Base-by-base conservation (phyloP, 2,113 vertebrate species). In the Himantopus leucocephalus region DNA sequence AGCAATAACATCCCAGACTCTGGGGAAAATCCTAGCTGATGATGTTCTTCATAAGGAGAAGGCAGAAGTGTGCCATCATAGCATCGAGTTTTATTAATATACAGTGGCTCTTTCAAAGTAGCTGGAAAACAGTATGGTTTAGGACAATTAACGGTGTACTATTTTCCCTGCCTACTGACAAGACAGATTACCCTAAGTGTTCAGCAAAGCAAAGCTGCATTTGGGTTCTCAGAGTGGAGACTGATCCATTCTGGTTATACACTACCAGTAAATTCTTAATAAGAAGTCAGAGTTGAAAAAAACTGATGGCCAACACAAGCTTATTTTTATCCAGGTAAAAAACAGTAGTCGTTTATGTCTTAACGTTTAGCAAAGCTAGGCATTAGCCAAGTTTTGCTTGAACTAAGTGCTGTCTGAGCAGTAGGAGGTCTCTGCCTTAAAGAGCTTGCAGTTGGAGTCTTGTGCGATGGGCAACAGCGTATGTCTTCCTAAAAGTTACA, bases 201-300 rank as follows among this genome's bases (percentile, higher is more conserved):
- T 82, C 37, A 67, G 12, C 24, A 89, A 60, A 73, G 18, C 12
- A 58, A 56, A 43, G 23, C 9, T 4, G 7, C 8, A 34, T 90
- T 66, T n/a, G 4, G 21, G 6, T 60, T 75, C 24, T 80, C 19
- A 15, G 19, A 7, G 7, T 22, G 17, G 63, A 60, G 35, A 37
- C 10, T 12, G 12, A 7, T 53, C 12, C 1, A 0, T 43, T 52
- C 23, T 63, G 29, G n/a, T 14, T 47, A 34, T 13, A 32, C 2
- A 56, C 0, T 20, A 41, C 7, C 14, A 52, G 6, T 47, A 70
- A 76, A 77, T 47, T 56, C 39, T 21, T 23, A n/a, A 32, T 41
- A 75, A 45, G 37, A 60, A 52, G 2, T 12, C 4, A 5, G 9
- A 52, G 10, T 5, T 52, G 34, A 48, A 53, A 75, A 64, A 8